Evolutionary conservation across 2,797 vertebrate genomes (phyloP), one percentile per base, ranked within the genome.

Genomic region (Mormyrops attenuatus): DNA sequence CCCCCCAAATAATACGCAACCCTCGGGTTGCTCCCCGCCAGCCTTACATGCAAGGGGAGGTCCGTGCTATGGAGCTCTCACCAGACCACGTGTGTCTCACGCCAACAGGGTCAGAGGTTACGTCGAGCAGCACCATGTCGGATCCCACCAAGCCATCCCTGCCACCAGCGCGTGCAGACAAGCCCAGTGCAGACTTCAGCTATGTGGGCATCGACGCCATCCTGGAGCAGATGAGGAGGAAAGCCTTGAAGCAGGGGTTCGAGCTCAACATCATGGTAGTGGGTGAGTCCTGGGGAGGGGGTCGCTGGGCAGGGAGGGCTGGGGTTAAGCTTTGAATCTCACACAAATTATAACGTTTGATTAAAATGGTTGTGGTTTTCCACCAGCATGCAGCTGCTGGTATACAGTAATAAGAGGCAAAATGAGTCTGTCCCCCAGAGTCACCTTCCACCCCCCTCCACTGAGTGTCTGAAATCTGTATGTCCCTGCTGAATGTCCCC

Each of bases 191-290:
- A 0, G 97, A 97, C 90, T 97, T 97, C 0, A 96, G 96, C 92
- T 98, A 97, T 0, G 96, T 99, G 94, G 97, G 98, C 87, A 99
- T 99, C 0, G 97, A 99, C 0, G 97, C 98, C 93, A 99, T 99
- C 94, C 95, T 99, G 93, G 97, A 99, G 93, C 97, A 98, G 95
- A 96, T 96, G 95, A 95, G 96, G 89, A 94, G 97, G 92, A 97
- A 97, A 93, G 97, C 97, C 86, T 97, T 97, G 97, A 98, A 97
- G 89, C 97, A 97, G 92, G 97, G 97, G 7, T 97, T 98, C 0
- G 97, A 97, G 92, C 96, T 97, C 93, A 98, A 97, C 94, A 97
- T 98, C 95, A 97, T 98, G 97, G 96, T 97, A 0, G 97, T 97
- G 3, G 97, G 97, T 98, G 93, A 96, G 97, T 95, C 2, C 3